These are phyloP conservation scores for Podiceps cristatus DNA, from an alignment of 2,113 vertebrate genomes.

Conservation along the genomic window DNA sequence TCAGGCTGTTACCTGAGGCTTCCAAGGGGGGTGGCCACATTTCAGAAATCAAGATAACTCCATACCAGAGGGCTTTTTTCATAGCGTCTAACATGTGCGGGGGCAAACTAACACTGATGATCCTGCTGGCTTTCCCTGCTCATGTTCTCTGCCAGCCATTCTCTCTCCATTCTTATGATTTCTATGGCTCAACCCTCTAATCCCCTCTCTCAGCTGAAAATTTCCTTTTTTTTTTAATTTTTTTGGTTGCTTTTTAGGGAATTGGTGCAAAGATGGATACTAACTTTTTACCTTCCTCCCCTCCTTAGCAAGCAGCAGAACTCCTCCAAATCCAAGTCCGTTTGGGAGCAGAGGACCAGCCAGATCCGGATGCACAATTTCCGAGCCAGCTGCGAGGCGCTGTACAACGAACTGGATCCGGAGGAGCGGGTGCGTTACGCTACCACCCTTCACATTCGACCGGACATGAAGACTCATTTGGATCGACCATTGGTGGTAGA, in stretches of 20 bases:
- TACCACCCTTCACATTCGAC: constrained; percentile 84
- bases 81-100: neutral
- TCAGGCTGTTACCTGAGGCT: neutral
- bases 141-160: neutral
- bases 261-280: fast-evolving
- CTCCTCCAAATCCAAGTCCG: constrained; percentile 88
- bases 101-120: constrained; percentile 39
- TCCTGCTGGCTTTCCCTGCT: constrained; percentile 40
- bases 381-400: constrained; percentile 88
- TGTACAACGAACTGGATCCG: constrained; percentile 91
- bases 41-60: neutral
- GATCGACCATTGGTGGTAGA: constrained; percentile 92
- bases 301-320: constrained; percentile 90
- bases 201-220: neutral
- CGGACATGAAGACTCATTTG: constrained; percentile 93
- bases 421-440: constrained; percentile 86
- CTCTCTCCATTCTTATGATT: constrained; percentile 1
- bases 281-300: constrained; percentile 36
- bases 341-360: constrained; percentile 94
- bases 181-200: neutral
- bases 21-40: neutral
- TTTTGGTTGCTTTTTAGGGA: neutral
- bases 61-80: neutral
- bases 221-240: neutral
- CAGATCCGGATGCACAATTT: constrained; percentile 92